Conservation (phyloP, 2,797 vertebrate species). For the Macropodus opercularis region DNA sequence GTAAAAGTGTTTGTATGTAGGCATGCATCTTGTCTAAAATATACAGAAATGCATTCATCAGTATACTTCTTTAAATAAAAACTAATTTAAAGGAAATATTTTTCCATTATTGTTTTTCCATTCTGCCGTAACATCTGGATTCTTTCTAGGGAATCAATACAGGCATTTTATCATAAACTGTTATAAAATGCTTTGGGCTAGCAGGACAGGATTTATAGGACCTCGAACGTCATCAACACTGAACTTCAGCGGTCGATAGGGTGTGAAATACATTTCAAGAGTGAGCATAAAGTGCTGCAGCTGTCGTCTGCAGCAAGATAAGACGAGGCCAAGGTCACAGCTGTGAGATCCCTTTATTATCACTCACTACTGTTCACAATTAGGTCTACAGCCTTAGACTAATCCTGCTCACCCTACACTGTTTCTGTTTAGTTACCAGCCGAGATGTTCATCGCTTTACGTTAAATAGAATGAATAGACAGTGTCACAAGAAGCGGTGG, state of each 20-base stretch:
- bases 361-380: constrained; percentile 56
- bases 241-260: constrained; percentile 50
- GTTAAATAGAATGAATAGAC: too few species aligned
- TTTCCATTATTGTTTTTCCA: too few species aligned
- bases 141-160: too few species aligned
- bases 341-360: constrained; percentile 55
- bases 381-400: constrained; percentile 11
- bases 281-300: constrained; percentile 58
- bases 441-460: too few species aligned
- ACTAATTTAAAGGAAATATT: too few species aligned
- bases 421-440: constrained; percentile 20
- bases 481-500: too few species aligned
- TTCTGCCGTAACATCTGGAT: too few species aligned
- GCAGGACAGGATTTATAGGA: constrained; percentile 17
- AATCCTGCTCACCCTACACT: constrained; percentile 13
- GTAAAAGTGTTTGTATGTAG: too few species aligned
- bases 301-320: constrained; percentile 53
- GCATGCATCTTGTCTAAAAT: background rate
- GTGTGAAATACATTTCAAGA: constrained; percentile 64
- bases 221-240: constrained; percentile 28
- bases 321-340: constrained; percentile 71
- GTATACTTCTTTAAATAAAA: too few species aligned
- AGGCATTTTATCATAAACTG: background rate
- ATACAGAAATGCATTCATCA: too few species aligned
- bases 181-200: background rate